These are phyloP conservation scores for Graptemys geographica DNA, from an alignment of 2,797 vertebrate genomes.

Conservation along the genomic window DNA sequence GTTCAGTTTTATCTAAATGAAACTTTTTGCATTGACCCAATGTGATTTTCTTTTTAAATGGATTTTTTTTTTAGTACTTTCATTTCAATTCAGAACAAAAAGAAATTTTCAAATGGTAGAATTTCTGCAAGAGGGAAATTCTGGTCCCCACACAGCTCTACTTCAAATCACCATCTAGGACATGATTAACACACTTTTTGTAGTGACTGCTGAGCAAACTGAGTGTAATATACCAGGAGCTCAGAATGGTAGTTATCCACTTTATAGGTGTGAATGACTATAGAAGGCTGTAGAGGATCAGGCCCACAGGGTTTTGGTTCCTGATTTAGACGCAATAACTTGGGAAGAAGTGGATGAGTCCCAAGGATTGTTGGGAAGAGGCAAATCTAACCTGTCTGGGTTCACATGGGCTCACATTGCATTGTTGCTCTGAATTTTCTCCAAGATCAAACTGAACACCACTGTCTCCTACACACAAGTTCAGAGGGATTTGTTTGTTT, in stretches of 20 bases:
- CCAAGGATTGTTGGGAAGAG: neutral
- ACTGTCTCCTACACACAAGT: accelerated
- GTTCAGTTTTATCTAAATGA: neutral
- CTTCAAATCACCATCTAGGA: neutral
- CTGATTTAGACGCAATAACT: accelerated
- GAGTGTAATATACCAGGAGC: accelerated
- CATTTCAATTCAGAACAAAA: neutral
- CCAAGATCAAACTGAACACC: accelerated
- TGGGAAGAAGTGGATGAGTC: neutral
- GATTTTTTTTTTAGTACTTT: neutral
- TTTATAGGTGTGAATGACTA: neutral
- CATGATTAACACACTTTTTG: accelerated
- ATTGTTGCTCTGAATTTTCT: neutral
- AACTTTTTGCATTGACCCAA: neutral
- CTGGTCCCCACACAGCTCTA: neutral
- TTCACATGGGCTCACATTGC: accelerated
- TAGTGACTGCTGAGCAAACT: neutral
- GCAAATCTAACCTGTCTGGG: neutral
- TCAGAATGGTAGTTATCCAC: neutral
- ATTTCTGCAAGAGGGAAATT: neutral
- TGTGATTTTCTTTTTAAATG: neutral
- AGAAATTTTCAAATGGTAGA: neutral
- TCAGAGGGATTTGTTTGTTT: accelerated
- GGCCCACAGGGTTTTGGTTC: accelerated
- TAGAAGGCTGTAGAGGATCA: neutral